Conservation (phyloP, 1,140 invertebrate species). For the Stratiolaelaps scimitus region DNA sequence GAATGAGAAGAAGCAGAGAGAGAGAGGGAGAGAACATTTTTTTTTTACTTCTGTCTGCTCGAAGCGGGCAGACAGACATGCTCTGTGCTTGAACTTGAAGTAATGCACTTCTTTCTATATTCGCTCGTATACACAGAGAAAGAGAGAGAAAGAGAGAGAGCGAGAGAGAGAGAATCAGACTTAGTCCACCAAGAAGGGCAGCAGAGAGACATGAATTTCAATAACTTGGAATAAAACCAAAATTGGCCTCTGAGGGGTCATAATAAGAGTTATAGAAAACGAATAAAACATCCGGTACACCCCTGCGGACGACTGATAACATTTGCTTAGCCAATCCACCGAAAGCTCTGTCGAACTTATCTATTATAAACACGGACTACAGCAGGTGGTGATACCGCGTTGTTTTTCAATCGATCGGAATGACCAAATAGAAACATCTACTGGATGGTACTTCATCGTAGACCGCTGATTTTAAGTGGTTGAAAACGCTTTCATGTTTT, state of each 20-base stretch:
- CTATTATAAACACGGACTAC: too few species aligned
- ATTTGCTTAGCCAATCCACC: background rate
- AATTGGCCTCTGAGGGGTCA: slow-evolving; percentile 25
- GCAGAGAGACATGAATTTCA: slow-evolving; percentile 14
- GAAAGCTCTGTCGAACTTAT: background rate
- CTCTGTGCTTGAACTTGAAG: background rate
- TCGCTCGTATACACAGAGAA: too few species aligned
- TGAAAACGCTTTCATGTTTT: too few species aligned
- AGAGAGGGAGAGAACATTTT: too few species aligned
- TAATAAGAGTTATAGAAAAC: background rate
- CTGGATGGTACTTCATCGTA: too few species aligned
- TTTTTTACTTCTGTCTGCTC: slow-evolving; percentile 25
- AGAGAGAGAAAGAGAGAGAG: background rate
- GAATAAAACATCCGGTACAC: background rate
- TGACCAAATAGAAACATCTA: too few species aligned
- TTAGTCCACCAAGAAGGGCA: background rate
- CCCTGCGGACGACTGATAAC: background rate
- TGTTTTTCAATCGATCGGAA: too few species aligned
- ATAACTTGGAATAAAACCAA: slow-evolving; percentile 28
- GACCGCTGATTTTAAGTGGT: too few species aligned
- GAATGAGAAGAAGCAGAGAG: background rate
- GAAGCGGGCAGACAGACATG: background rate
- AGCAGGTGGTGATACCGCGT: too few species aligned
- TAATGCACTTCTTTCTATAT: too few species aligned
- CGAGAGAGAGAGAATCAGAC: background rate